Conservation (phyloP, 2,113 vertebrate genomes). For the Phaethornis superciliosus region DNA sequence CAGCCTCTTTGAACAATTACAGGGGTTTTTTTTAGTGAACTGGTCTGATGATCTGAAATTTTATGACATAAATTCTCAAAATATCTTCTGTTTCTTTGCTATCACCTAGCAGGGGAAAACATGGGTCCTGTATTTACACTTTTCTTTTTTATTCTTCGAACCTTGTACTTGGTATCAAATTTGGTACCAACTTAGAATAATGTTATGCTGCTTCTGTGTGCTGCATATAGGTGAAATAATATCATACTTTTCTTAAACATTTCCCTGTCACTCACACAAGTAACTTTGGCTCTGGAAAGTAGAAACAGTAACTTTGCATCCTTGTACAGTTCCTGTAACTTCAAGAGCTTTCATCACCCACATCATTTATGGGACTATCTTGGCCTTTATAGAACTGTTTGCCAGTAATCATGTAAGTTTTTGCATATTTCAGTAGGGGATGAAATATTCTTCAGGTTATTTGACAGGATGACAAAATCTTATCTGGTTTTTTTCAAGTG, state of each 20-base stretch:
- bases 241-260: background rate
- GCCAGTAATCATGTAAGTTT: background rate
- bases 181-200: background rate
- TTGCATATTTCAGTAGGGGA: background rate
- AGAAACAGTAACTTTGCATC: background rate
- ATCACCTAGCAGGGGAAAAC: background rate
- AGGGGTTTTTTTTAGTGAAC: background rate
- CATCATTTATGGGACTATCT: background rate
- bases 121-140: background rate
- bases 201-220: background rate
- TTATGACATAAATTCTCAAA: background rate
- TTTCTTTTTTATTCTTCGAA: background rate
- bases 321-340: background rate
- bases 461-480: background rate
- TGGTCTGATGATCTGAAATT: background rate
- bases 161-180: background rate
- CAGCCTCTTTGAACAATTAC: background rate
- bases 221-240: background rate
- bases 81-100: background rate
- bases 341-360: background rate
- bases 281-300: accelerated
- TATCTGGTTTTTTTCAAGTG: background rate
- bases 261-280: background rate
- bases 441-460: background rate
- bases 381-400: background rate